Evolutionary conservation across 2,797 vertebrate species (phyloP).

Genomic region (Sebastes ruberrimus): DNA sequence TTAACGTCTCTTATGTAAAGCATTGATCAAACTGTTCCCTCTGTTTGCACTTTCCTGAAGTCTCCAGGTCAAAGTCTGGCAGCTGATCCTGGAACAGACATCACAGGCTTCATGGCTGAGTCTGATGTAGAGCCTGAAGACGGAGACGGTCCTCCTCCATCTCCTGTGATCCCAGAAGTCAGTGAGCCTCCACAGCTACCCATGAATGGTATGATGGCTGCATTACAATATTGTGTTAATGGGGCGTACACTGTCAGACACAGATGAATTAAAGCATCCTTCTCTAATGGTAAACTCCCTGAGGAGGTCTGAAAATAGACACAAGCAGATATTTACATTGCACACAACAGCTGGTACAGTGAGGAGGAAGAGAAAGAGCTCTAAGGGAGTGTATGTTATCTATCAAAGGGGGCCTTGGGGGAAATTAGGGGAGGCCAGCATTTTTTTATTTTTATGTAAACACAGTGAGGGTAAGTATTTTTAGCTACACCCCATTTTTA

Average conservation of each 20-base stretch:
- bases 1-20: background rate
- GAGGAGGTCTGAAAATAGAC: constrained; percentile 62
- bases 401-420: constrained; percentile 23
- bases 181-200: constrained; percentile 33
- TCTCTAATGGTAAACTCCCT: constrained; percentile 38
- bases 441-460: constrained; percentile 29
- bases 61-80: constrained; percentile 30
- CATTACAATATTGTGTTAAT: constrained; percentile 11
- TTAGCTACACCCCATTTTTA: constrained; percentile 1
- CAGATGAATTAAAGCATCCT: constrained; percentile 52
- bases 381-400: constrained; percentile 32
- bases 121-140: constrained; percentile 21
- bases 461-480: constrained; percentile 13
- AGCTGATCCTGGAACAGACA: constrained; percentile 28
- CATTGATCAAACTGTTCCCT: background rate
- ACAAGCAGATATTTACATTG: constrained; percentile 52
- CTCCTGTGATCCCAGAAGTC: constrained; percentile 45
- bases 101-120: background rate
- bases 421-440: background rate
- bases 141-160: constrained; percentile 22
- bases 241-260: constrained; percentile 20
- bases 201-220: constrained; percentile 67
- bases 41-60: constrained; percentile 49
- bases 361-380: constrained; percentile 16
- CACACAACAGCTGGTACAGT: constrained; percentile 54